Base-by-base conservation (phyloP, 2,888 invertebrate genomes). In the Ophioninae sp. region DNA sequence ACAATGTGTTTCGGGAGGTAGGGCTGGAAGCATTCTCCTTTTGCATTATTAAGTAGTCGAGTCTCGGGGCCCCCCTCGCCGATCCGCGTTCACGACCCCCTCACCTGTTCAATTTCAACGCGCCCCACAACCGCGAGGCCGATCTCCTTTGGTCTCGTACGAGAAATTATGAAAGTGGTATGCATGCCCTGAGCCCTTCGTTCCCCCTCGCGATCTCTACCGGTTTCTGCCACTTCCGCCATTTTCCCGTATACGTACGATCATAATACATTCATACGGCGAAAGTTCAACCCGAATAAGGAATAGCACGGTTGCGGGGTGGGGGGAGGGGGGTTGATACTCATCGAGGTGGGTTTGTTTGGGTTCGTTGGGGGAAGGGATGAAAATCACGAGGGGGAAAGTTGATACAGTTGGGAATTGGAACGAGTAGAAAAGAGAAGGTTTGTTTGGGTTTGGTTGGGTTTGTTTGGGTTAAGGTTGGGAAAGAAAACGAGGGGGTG, bases 41-140 rank as follows among this genome's bases (percentile, higher is more conserved):
- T 86, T 91, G 87, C 88, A 91, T 91, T 91, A 91, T 91, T 91
- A 89, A 91, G 88, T 87, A 88, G 83, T 81, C 86, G 81, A 85
- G 86, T 85, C 86, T 84, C 86, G 79, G 44, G 39, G 44, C 73
- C n/a, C 58, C 39, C 20, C 68, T 13, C 59, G 30, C 22, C 30
- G 7, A 44, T n/a, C 63, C 73, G 37, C 22, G 13, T 51, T 56
- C 56, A 37, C 41, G 41, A n/a, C 30, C 65, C 68, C 63, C 65
- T 37, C 65, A 65, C 67, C 81, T 74, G 73, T 69, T 78, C 82
- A 82, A 78, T 76, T 81, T 81, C 65, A 64, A 63, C 64, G 23
- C 72, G 51, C 13, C 23, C 68, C 71, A 9, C 22, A 39, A 30
- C 68, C 51, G 51, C 61, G 37, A 63, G 22, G 6, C 51, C 71